Evolutionary conservation across 2,113 vertebrate genomes (phyloP).

Genomic region (Opisthocomus hoazin): DNA sequence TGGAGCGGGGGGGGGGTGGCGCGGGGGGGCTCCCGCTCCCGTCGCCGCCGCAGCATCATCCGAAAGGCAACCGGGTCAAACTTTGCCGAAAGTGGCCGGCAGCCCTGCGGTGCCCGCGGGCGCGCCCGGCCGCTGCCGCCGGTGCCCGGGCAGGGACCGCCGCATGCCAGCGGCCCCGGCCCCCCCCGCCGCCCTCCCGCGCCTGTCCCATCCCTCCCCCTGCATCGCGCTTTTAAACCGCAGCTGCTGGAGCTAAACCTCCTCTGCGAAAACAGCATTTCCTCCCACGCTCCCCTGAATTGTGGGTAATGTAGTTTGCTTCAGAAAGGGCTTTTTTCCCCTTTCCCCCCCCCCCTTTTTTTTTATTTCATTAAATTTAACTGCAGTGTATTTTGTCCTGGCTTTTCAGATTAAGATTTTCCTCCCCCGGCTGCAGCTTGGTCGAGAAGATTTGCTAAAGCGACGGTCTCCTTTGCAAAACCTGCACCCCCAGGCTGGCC

Average conservation of each 20-base stretch:
- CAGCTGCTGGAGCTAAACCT: constrained; percentile 69
- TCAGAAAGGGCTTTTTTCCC: background rate
- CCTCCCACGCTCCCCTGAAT: constrained; percentile 64
- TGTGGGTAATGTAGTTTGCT: constrained; percentile 85
- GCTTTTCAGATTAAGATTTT: background rate
- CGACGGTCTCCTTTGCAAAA: background rate
- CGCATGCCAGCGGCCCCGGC: background rate
- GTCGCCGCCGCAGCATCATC: constrained; percentile 44
- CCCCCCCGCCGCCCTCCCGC: background rate
- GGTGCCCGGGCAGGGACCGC: background rate
- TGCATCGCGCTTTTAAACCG: constrained; percentile 55
- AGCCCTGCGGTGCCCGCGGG: constrained; percentile 1
- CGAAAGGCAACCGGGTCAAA: constrained; percentile 79
- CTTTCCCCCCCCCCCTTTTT: rapidly evolving
- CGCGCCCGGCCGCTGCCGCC: background rate
- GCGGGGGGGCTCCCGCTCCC: background rate
- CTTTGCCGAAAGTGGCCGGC: constrained; percentile 67
- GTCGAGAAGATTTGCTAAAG: background rate
- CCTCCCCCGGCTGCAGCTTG: background rate
- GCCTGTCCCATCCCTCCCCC: constrained; percentile 4
- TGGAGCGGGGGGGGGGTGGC: background rate
- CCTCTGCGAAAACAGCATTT: constrained; percentile 74
- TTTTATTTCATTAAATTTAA: background rate
- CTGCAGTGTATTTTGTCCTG: background rate
- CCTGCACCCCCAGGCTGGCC: background rate